A percentile compares a stretch with the other conserved stretches of the same genome.
Evolutionary conservation across 1,140 invertebrate species (phyloP).

Genomic region (Caenorhabditis briggsae): DNA sequence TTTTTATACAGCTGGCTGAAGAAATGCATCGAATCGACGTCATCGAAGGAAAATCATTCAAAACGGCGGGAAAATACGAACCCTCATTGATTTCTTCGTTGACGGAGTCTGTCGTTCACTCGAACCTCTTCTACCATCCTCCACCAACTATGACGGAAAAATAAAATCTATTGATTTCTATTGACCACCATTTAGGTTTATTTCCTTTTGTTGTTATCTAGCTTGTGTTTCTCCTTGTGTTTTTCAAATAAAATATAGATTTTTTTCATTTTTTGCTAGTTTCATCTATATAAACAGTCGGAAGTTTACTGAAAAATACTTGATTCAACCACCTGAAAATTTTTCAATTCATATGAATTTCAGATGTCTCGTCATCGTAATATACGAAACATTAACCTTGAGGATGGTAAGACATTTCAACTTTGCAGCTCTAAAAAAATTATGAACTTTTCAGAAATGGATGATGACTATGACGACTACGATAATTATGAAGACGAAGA

Average conservation of each 20-base stretch:
- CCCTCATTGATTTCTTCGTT: conserved; percentile 68
- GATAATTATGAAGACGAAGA: conserved; percentile 19
- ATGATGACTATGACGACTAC: conserved; percentile 42
- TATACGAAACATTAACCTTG: background rate
- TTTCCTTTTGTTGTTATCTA: too few relatives aligned
- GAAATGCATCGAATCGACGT: conserved; percentile 12
- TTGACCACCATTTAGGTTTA: too few relatives aligned
- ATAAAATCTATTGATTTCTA: background rate
- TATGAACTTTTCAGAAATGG: conserved; percentile 24
- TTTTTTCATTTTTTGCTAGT: too few relatives aligned
- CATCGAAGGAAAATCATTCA: conserved; percentile 60
- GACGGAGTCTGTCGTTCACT: conserved; percentile 66
- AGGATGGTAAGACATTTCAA: background rate
- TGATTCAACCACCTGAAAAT: background rate
- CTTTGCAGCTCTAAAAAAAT: background rate
- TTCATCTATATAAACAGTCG: too few relatives aligned
- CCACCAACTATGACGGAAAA: conserved; percentile 66
- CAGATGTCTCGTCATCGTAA: conserved; percentile 30
- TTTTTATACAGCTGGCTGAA: background rate
- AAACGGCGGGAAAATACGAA: conserved; percentile 65
- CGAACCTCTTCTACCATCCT: conserved; percentile 67
- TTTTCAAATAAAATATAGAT: too few relatives aligned
- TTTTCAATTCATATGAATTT: background rate
- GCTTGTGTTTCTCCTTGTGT: too few relatives aligned
- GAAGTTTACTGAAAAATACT: too few relatives aligned